These are phyloP conservation scores for Callinectes sapidus DNA, from an alignment of 2,888 invertebrate genomes.

Conservation along the genomic window DNA sequence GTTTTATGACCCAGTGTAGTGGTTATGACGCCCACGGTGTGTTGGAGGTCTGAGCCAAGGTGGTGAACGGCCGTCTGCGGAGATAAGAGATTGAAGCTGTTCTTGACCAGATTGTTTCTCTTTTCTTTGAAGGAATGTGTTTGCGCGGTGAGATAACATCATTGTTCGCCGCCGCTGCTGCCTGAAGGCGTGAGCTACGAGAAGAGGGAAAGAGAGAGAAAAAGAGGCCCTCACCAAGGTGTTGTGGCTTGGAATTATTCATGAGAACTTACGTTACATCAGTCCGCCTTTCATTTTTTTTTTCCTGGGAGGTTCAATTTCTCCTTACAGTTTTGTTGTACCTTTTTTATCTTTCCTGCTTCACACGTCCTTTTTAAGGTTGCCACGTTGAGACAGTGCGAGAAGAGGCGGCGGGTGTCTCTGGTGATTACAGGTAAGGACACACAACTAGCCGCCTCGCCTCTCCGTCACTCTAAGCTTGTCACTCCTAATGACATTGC, in stretches of 20 bases:
- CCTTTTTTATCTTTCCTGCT: not conserved
- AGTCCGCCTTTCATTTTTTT: constrained; percentile 7
- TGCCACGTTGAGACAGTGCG: not conserved
- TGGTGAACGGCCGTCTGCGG: constrained; percentile 27
- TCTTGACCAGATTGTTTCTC: constrained; percentile 48
- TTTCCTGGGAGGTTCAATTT: not conserved
- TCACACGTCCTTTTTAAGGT: not conserved
- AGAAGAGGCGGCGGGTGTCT: not conserved
- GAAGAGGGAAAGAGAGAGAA: not conserved
- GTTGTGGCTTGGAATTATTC: constrained; percentile 41
- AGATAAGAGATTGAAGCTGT: constrained; percentile 48
- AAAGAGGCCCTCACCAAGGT: constrained; percentile 27
- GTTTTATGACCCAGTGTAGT: constrained; percentile 21
- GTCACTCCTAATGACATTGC: not conserved
- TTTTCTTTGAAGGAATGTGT: constrained; percentile 41
- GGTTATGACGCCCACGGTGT: not conserved
- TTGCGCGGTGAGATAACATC: not conserved
- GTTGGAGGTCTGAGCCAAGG: not conserved
- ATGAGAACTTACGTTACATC: not conserved
- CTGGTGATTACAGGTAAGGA: not conserved
- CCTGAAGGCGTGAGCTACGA: constrained; percentile 21
- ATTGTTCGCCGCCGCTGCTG: not conserved
- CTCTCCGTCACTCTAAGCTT: not conserved
- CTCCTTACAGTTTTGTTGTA: not conserved
- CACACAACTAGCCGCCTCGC: not conserved